These are phyloP conservation scores for Synergus japonicus DNA, from an alignment of 2,888 invertebrate species.

Conservation along the genomic window DNA sequence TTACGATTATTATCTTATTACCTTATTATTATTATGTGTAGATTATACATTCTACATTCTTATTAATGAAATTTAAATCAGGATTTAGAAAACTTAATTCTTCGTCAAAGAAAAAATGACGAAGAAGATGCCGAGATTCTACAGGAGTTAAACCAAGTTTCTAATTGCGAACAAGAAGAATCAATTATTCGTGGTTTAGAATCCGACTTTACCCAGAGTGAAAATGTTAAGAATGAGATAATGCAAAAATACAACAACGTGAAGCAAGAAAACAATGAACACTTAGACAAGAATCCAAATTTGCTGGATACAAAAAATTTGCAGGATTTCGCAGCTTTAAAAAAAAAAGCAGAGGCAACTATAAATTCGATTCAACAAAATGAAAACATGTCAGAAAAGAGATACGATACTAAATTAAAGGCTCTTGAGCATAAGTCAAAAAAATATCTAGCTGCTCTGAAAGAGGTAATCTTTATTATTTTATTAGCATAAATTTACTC, in stretches of 20 bases:
- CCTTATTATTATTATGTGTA: not conserved
- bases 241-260: not conserved
- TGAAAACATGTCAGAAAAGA: not conserved
- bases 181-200: not conserved
- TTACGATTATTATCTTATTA: no score
- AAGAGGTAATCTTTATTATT: not conserved
- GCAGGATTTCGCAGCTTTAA: not conserved
- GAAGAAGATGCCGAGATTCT: not conserved
- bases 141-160: not conserved
- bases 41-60: not conserved
- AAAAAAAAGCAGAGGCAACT: not conserved
- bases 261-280: not conserved
- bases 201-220: not conserved
- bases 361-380: not conserved
- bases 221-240: not conserved
- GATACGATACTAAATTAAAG: not conserved
- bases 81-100: not conserved
- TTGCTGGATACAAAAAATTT: not conserved
- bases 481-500: not conserved
- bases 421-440: not conserved
- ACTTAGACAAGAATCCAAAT: not conserved
- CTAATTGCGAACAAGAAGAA: not conserved
- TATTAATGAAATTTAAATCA: not conserved
- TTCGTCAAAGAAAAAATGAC: not conserved
- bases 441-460: not conserved